phyloP scores from a whole-genome alignment of 2,113 vertebrate genomes.

The Vulpes ferrilata region DNA sequence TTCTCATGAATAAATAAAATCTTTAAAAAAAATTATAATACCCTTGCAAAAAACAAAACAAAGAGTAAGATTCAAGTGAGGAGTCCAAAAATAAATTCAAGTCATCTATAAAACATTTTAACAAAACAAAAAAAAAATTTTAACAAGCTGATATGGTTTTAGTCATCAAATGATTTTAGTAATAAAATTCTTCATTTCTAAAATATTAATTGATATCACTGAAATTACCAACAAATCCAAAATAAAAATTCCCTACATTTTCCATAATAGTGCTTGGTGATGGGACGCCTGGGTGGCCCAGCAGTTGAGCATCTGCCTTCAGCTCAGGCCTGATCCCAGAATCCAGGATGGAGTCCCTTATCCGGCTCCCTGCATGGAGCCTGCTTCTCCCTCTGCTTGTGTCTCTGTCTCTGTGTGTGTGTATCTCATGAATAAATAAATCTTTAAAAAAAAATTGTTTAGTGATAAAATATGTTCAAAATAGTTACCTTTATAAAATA shows the following conservation, averaged over 20 bases:
- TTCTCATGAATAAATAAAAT: too few species aligned
- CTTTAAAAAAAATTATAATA: not conserved
- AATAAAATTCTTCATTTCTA: not conserved
- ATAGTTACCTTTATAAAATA: constrained; percentile 29
- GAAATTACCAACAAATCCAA: constrained; percentile 19
- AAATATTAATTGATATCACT: constrained; percentile 30
- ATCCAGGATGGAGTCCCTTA: too few species aligned
- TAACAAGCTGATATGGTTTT: not conserved
- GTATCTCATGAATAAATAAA: too few species aligned
- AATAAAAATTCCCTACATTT: constrained; percentile 10
- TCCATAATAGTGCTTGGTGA: not conserved
- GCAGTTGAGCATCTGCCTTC: too few species aligned
- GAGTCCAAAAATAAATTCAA: constrained; percentile 44
- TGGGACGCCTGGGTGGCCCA: too few species aligned
- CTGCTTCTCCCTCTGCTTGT: too few species aligned
- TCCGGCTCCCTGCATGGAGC: too few species aligned
- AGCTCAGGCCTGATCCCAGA: too few species aligned
- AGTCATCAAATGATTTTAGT: constrained; percentile 37
- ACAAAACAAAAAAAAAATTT: not conserved
- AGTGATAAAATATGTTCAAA: constrained; percentile 26
- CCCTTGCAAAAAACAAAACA: not conserved
- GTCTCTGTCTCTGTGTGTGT: too few species aligned
- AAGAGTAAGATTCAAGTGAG: not conserved
- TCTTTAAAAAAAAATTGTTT: too few species aligned
- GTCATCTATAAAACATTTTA: not conserved